A percentile compares a stretch with the other conserved stretches of the same genome.
Evolutionary conservation across 1,140 invertebrate genomes (phyloP).

Genomic region (Saccostrea glomerata): DNA sequence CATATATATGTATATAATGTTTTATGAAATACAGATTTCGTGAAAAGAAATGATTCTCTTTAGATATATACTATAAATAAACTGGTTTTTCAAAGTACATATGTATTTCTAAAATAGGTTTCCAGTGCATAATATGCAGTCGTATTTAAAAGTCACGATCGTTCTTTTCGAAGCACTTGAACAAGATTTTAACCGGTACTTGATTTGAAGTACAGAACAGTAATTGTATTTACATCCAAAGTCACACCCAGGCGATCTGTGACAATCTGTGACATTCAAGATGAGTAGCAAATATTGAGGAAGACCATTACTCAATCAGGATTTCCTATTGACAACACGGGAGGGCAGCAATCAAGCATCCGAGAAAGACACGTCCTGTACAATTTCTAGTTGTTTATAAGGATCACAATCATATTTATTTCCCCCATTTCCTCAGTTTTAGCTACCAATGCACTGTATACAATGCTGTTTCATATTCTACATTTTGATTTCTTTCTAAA

Average conservation of each 20-base stretch:
- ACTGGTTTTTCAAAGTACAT: too few relatives aligned
- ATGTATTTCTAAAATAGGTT: too few relatives aligned
- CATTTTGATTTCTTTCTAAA: slow-evolving; percentile 24
- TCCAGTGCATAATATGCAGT: too few relatives aligned
- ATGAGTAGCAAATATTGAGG: neutral
- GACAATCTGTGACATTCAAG: too few relatives aligned
- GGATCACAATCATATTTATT: neutral
- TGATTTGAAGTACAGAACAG: neutral
- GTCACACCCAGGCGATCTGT: neutral
- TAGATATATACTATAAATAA: too few relatives aligned
- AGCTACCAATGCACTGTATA: neutral
- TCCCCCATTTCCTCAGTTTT: neutral
- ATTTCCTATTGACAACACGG: neutral
- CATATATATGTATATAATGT: too few relatives aligned
- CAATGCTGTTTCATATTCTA: slow-evolving; percentile 36
- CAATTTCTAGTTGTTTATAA: neutral
- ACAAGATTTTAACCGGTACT: neutral
- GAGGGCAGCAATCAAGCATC: neutral
- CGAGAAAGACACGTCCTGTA: neutral
- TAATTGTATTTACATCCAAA: neutral
- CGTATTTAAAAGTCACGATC: too few relatives aligned
- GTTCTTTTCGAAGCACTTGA: too few relatives aligned
- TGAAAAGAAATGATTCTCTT: too few relatives aligned
- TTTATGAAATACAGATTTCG: too few relatives aligned
- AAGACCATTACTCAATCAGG: slow-evolving; percentile 13